Base-by-base conservation (phyloP, 2,888 invertebrate genomes). In the Minunthozetes semirufus region DNA sequence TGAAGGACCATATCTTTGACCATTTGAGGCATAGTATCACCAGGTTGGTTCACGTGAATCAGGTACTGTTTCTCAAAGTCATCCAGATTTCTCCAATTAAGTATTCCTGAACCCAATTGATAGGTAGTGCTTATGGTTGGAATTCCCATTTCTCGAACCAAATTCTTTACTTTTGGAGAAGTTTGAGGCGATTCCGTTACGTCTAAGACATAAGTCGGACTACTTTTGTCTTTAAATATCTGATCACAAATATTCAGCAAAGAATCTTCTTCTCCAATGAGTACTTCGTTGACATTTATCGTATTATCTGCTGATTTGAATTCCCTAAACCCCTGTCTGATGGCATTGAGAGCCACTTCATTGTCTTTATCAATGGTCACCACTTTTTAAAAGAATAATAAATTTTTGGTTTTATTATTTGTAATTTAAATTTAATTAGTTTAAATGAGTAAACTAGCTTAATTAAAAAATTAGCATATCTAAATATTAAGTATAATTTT, bases 101-200 rank as follows among this genome's bases (percentile, higher is more conserved):
- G 19, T n/a, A 76, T 76, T 11, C 73, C 73, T 53, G 74, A 50
- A 48, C 72, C 73, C 66, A 66, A 63, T 9, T 94, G 94, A 81
- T 90, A 93, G 9, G 93, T 92, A 0, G 90, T 90, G 76, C 90
- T 90, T 66, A 94, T 86, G 0, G 93, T 94, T 0, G 94, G 93
- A 78, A 93, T 81, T 0, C 88, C 90, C 75, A 94, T 82, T 0
- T 91, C 90, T 22, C 89, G 87, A 3, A 90, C 89, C 81, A 94
- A 90, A 0, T 91, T 89, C 83, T 93, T 92, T 3, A 92, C 90
- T 0, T 91, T 53, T 25, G 75, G 72, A 11, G 78, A 76, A 13
- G 76, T 72, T 50, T 76, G 68, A 13, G 73, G 72, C 33, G 33
- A 63, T 33, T 63, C 63, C 33, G 63, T 63, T 17, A 33, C 33